A percentile compares a stretch with the other conserved stretches of the same genome.
These are phyloP conservation scores for Myrmophylax atrothorax DNA, from an alignment of 2,113 vertebrate genomes.

Conservation along the genomic window DNA sequence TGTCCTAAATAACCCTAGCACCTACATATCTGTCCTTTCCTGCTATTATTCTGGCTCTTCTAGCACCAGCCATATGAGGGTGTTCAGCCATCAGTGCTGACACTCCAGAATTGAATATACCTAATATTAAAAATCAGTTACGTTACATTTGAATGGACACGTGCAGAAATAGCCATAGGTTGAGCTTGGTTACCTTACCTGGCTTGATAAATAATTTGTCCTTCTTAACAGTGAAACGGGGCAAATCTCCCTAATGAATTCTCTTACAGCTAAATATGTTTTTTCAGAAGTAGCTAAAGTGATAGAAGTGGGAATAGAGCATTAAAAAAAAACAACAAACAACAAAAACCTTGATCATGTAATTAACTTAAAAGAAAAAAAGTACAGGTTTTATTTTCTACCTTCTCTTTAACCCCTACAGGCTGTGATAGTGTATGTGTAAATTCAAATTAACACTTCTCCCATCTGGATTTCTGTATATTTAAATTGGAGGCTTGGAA, in stretches of 20 bases:
- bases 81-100: not conserved
- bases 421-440: not conserved
- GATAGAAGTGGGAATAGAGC: not conserved
- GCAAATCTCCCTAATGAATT: not conserved
- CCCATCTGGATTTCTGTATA: conserved; percentile 6
- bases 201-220: not conserved
- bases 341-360: not conserved
- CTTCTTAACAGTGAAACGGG: not conserved
- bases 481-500: not conserved
- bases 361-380: not conserved
- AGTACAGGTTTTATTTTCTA: not conserved
- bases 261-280: not conserved
- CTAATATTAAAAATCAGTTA: rapidly evolving
- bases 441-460: conserved; percentile 36
- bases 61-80: not conserved
- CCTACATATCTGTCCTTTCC: not conserved
- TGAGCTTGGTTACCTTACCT: not conserved
- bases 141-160: not conserved
- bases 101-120: not conserved
- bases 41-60: not conserved
- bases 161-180: not conserved
- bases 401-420: not conserved
- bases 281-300: not conserved
- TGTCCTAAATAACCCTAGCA: not conserved
- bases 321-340: not conserved